Conservation (phyloP, 37 sponge, comb jelly and placozoan species). For the Hormiphora californensis region DNA sequence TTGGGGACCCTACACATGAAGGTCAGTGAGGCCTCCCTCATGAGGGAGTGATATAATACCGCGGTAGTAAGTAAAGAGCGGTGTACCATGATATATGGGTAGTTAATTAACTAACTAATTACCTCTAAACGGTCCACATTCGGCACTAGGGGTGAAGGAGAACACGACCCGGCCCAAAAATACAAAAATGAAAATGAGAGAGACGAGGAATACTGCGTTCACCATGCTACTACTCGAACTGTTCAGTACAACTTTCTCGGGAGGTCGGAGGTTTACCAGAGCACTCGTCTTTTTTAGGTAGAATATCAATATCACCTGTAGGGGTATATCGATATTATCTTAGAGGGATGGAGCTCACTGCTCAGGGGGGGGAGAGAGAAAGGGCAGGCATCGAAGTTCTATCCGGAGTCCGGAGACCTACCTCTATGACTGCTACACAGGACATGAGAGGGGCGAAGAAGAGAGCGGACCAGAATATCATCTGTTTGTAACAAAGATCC, state of each 20-base stretch:
- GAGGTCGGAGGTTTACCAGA: neutral
- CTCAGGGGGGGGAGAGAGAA: neutral
- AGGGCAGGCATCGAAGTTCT: neutral
- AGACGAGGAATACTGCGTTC: constrained; percentile 7
- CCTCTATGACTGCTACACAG: constrained; percentile 18
- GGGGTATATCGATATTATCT: neutral
- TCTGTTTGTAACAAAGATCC: constrained; percentile 13
- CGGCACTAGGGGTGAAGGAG: neutral
- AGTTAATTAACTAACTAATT: too few relatives aligned
- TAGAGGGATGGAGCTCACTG: neutral
- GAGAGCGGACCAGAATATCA: constrained; percentile 15
- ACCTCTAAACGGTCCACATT: constrained; percentile 7
- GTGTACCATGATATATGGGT: too few relatives aligned
- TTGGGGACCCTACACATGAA: too few relatives aligned
- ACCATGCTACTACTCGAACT: constrained; percentile 12
- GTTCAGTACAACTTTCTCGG: neutral
- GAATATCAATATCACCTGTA: constrained; percentile 2
- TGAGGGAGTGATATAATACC: too few relatives aligned
- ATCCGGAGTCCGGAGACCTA: too few relatives aligned
- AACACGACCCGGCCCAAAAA: neutral
- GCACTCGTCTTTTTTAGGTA: neutral
- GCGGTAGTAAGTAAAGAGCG: too few relatives aligned
- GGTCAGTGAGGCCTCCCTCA: too few relatives aligned
- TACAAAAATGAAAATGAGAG: neutral
- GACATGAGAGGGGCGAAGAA: constrained; percentile 25